Percentiles rank a stretch among this genome's conserved stretches.
Evolutionary conservation across 1,140 invertebrate species (phyloP).

Genomic region (Vollenhovia emeryi): DNA sequence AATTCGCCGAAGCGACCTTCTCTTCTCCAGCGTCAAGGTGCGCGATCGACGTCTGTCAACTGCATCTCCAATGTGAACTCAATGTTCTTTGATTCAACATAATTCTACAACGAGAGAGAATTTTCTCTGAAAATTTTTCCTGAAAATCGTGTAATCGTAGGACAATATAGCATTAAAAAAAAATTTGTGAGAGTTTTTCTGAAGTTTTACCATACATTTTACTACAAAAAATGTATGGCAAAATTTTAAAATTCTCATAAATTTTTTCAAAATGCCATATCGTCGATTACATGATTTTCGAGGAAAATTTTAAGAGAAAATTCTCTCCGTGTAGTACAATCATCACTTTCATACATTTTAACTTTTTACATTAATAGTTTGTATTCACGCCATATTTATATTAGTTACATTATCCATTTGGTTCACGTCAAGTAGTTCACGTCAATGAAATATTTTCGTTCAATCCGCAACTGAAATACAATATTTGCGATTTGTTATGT

Average conservation of each 20-base stretch:
- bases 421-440: not conserved
- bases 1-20: constrained; percentile 32
- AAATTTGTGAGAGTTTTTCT: no score
- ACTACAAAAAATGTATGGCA: no score
- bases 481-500: not conserved
- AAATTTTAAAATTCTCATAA: no score
- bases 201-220: no score
- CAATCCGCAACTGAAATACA: not conserved
- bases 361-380: not conserved
- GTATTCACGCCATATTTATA: not conserved
- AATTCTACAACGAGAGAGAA: no score
- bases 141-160: no score
- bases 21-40: constrained; percentile 9
- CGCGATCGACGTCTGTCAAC: not conserved
- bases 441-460: not conserved
- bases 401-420: not conserved
- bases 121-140: no score
- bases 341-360: not conserved
- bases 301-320: no score
- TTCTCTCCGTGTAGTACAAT: no score
- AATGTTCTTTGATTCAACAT: not conserved
- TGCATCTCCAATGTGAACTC: not conserved
- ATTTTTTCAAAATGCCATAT: no score
- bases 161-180: no score
- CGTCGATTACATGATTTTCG: no score